Conservation (phyloP, 2,797 vertebrate genomes). For the Muscicapa striata region DNA sequence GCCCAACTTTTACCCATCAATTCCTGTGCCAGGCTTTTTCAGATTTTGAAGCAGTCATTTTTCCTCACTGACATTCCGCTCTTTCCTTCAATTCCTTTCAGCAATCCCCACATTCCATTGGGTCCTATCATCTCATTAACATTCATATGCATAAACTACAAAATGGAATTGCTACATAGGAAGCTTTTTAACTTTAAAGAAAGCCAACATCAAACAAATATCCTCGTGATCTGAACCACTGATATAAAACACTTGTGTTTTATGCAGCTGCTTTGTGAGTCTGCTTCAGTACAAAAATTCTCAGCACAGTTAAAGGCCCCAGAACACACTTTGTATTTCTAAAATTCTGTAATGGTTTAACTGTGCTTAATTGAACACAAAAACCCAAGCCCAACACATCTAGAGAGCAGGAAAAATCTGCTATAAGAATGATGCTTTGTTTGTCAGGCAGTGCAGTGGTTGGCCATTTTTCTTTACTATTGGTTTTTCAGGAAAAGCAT, state of each 20-base stretch:
- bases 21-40: background rate
- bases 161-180: background rate
- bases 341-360: background rate
- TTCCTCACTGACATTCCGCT: background rate
- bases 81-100: background rate
- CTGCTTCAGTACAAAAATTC: background rate
- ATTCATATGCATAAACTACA: background rate
- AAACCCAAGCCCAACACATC: background rate
- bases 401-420: background rate
- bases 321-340: background rate
- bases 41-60: background rate
- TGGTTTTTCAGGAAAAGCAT: background rate
- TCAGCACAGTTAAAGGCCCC: background rate
- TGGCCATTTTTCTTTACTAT: background rate
- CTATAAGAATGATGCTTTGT: background rate
- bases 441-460: background rate
- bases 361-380: background rate
- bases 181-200: conserved; percentile 16
- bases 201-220: conserved; percentile 1
- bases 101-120: background rate
- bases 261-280: background rate
- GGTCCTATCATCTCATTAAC: background rate
- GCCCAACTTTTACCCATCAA: background rate
- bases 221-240: background rate
- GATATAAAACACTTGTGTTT: background rate